These are phyloP conservation scores for Lepus europaeus DNA, from an alignment of 2,113 vertebrate species.

Conservation along the genomic window DNA sequence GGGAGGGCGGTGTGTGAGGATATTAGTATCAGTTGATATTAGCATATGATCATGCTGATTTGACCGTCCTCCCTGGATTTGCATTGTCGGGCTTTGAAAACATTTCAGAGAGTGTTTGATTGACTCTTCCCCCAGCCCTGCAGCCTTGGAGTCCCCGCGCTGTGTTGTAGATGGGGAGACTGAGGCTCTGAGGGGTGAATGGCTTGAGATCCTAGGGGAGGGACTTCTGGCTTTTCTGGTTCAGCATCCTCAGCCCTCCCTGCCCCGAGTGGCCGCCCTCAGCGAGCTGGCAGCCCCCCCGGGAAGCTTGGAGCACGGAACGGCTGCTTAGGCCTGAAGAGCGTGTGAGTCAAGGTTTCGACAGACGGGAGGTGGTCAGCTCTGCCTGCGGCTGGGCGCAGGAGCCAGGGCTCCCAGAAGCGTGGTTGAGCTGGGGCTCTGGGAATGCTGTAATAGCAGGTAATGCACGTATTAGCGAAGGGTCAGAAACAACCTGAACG, in stretches of 20 bases:
- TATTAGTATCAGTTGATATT: neutral
- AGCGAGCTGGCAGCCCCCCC: neutral
- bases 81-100: constrained; percentile 6
- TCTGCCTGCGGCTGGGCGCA: neutral
- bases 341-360: rapidly evolving
- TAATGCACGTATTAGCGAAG: neutral
- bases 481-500: neutral
- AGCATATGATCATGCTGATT: neutral
- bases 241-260: neutral
- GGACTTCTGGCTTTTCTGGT: neutral
- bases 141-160: neutral
- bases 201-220: constrained; percentile 3
- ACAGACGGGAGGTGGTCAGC: neutral
- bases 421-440: neutral
- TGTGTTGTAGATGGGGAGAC: neutral
- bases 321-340: neutral
- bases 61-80: neutral
- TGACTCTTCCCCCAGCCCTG: neutral
- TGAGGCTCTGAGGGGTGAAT: neutral
- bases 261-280: neutral
- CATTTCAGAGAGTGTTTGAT: neutral
- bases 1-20: neutral
- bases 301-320: neutral
- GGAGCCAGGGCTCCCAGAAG: neutral
- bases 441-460: too few relatives aligned